Percentiles rank a stretch among this genome's conserved stretches.
These are phyloP conservation scores for Sycophila texana DNA, from an alignment of 2,888 invertebrate genomes.

Conservation along the genomic window DNA sequence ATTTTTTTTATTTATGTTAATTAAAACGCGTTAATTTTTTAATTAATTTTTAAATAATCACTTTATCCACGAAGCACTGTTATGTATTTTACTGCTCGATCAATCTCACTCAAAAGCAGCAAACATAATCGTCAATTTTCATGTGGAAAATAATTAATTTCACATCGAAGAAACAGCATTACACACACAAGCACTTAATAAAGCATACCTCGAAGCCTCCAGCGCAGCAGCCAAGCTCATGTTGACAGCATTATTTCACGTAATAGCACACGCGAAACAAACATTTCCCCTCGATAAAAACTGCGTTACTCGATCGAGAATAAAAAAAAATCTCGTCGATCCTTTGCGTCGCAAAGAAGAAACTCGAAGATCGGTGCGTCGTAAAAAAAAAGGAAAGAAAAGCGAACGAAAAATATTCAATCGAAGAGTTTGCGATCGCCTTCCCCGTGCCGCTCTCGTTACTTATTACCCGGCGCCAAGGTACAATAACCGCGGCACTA, in stretches of 20 bases:
- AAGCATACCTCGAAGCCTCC: slow-evolving; percentile 38
- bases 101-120: not conserved
- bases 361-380: no score
- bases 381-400: no score
- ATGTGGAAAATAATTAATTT: not conserved
- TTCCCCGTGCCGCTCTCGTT: no score
- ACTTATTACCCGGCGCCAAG: no score
- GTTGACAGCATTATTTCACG: slow-evolving; percentile 57
- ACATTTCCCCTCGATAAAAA: slow-evolving; percentile 12
- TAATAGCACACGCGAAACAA: slow-evolving; percentile 36
- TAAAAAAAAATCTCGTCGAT: slow-evolving; percentile 7
- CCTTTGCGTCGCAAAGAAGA: no score
- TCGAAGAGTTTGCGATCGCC: no score
- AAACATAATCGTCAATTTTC: slow-evolving; percentile 9
- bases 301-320: slow-evolving; percentile 10
- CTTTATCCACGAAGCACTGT: not conserved
- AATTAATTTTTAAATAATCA: not conserved
- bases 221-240: slow-evolving; percentile 39
- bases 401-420: no score
- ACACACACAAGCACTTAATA: slow-evolving; percentile 13
- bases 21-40: no score
- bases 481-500: no score
- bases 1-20: no score
- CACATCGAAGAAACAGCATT: not conserved
- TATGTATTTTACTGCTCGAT: not conserved